phyloP scores from a whole-genome alignment of 2,888 invertebrate genomes.

The Trichogramma evanescens region DNA sequence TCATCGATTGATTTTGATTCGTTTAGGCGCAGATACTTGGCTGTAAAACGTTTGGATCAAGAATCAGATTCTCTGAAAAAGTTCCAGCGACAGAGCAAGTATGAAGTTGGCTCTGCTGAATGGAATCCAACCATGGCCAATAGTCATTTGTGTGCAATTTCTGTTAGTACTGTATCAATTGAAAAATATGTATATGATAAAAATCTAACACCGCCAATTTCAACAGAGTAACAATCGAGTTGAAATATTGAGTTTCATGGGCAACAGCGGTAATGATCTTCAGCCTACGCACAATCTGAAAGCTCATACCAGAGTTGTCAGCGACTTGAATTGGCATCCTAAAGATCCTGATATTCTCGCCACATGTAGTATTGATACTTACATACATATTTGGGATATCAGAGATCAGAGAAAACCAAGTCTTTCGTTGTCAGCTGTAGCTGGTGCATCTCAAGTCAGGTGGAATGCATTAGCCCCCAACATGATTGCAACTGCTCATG shows the following conservation, averaged over 20 bases:
- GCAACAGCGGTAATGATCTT: slow-evolving; percentile 55
- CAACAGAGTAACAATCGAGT: slow-evolving; percentile 77
- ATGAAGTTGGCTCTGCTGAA: slow-evolving; percentile 86
- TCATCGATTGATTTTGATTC: slow-evolving; percentile 1
- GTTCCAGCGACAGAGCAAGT: slow-evolving; percentile 82
- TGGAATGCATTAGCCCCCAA: slow-evolving; percentile 84
- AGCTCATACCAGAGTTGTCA: slow-evolving; percentile 78
- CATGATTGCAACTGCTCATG: slow-evolving; percentile 87
- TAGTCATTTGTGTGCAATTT: slow-evolving; percentile 78
- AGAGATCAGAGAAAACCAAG: slow-evolving; percentile 78
- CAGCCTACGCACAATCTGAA: slow-evolving; percentile 66
- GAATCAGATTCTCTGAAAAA: slow-evolving; percentile 65
- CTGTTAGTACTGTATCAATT: slow-evolving; percentile 54
- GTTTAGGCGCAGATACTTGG: slow-evolving; percentile 66
- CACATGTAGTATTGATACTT: slow-evolving; percentile 90
- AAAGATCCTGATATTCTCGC: slow-evolving; percentile 70
- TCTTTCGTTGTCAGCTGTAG: slow-evolving; percentile 74
- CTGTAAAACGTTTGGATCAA: slow-evolving; percentile 70
- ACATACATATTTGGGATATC: slow-evolving; percentile 89
- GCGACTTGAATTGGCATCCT: slow-evolving; percentile 88
- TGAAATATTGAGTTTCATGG: slow-evolving; percentile 76
- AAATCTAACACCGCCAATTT: slow-evolving; percentile 11
- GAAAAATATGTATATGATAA: not conserved
- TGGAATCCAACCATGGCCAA: slow-evolving; percentile 80
- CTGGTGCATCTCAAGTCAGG: slow-evolving; percentile 87